phyloP scores from a whole-genome alignment of 2,888 invertebrate species.

The Keiferia lycopersicella region DNA sequence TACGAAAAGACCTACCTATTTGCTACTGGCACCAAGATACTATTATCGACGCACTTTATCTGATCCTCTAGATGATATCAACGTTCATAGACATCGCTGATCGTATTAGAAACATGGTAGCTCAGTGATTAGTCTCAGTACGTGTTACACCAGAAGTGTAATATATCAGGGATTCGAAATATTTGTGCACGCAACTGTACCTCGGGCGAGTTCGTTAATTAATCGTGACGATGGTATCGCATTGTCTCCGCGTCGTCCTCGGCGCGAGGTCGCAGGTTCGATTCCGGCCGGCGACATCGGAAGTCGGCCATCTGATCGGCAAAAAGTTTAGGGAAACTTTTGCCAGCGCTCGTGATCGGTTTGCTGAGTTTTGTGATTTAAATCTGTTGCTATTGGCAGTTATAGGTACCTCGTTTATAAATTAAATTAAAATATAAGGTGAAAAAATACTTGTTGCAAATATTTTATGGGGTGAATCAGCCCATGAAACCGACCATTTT shows the following conservation, averaged over 20 bases:
- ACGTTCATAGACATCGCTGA: too few species aligned
- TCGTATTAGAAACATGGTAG: too few species aligned
- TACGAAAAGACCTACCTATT: too few species aligned
- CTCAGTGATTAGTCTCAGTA: too few species aligned
- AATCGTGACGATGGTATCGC: conserved; percentile 53
- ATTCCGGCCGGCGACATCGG: conserved; percentile 35
- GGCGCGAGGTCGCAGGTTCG: conserved; percentile 53
- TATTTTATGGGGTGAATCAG: too few species aligned
- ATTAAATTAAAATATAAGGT: too few species aligned
- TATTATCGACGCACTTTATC: too few species aligned
- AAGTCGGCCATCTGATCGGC: conserved; percentile 37
- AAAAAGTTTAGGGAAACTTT: conserved; percentile 32
- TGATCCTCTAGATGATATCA: too few species aligned
- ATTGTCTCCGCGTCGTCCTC: conserved; percentile 48
- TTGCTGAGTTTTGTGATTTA: neutral
- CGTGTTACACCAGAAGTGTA: too few species aligned
- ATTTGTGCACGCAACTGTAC: conserved; percentile 32
- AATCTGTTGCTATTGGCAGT: neutral
- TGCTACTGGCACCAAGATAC: too few species aligned
- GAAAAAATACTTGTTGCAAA: too few species aligned
- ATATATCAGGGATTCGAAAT: neutral
- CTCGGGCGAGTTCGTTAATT: conserved; percentile 46
- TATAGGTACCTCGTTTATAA: neutral
- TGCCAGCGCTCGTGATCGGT: neutral
- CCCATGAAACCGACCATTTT: too few species aligned